A percentile compares a stretch with the other conserved stretches of the same genome.
These are phyloP conservation scores for Drosophila setifemur DNA, from an alignment of 1,140 invertebrate genomes.

Conservation along the genomic window DNA sequence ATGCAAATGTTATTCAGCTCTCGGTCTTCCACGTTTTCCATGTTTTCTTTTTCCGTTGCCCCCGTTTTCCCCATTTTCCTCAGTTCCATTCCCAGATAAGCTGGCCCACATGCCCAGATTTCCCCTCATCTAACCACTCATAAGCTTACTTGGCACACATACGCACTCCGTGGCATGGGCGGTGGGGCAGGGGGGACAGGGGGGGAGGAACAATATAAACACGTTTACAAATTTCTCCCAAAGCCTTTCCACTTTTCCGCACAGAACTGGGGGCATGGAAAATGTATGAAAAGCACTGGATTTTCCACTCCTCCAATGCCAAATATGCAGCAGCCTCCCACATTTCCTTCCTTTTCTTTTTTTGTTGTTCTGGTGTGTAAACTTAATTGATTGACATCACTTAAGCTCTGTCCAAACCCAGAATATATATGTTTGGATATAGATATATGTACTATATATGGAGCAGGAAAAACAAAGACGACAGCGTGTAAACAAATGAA, in stretches of 20 bases:
- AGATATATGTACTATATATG: too few relatives aligned
- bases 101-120: background rate
- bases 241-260: too few relatives aligned
- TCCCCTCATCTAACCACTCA: constrained; percentile 10
- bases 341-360: background rate
- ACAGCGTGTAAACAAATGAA: too few relatives aligned
- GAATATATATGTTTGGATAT: too few relatives aligned
- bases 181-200: background rate
- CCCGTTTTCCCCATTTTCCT: background rate
- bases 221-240: constrained; percentile 49
- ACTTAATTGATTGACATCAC: too few relatives aligned
- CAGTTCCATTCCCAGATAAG: background rate
- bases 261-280: constrained; percentile 44
- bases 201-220: constrained; percentile 45
- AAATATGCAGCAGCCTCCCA: too few relatives aligned
- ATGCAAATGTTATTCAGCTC: constrained; percentile 43
- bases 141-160: constrained; percentile 44
- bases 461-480: too few relatives aligned
- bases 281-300: constrained; percentile 51
- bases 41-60: background rate
- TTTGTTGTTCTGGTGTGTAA: constrained; percentile 31
- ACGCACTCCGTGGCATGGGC: too few relatives aligned
- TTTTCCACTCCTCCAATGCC: constrained; percentile 1
- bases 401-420: too few relatives aligned
- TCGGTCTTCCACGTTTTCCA: too few relatives aligned